phyloP scores from a whole-genome alignment of 1,140 invertebrate genomes.

The Papilio helenus region DNA sequence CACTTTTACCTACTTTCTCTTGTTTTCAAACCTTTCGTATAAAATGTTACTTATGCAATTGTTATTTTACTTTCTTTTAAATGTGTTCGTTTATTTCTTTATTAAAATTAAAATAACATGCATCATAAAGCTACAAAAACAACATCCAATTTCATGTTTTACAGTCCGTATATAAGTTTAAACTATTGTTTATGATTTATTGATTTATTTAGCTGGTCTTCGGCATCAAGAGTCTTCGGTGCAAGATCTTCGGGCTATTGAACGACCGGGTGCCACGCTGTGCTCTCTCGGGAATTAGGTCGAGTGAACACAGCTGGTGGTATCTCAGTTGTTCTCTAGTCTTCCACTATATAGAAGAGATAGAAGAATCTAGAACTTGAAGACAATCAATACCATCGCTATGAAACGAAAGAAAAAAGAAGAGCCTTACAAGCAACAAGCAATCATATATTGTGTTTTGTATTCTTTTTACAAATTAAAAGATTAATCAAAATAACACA shows the following conservation, averaged over 20 bases:
- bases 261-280: constrained; percentile 95
- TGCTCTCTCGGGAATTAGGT: constrained; percentile 91
- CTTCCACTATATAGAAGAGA: constrained; percentile 41
- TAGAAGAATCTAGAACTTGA: constrained; percentile 24
- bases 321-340: constrained; percentile 93
- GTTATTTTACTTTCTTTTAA: neutral
- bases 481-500: too few relatives aligned
- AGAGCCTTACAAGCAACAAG: neutral
- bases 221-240: constrained; percentile 48
- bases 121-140: too few relatives aligned
- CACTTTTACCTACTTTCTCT: constrained; percentile 31
- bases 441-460: neutral
- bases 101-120: neutral
- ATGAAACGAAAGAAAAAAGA: constrained; percentile 10
- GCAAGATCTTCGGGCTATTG: constrained; percentile 78
- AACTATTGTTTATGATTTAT: too few relatives aligned
- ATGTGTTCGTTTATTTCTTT: neutral
- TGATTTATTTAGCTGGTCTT: neutral
- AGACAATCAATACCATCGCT: neutral
- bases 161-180: too few relatives aligned
- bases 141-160: too few relatives aligned
- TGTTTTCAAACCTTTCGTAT: neutral
- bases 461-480: neutral
- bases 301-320: constrained; percentile 99
- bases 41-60: neutral